phyloP scores from a whole-genome alignment of 2,113 vertebrate species.

The Dipodomys spectabilis region DNA sequence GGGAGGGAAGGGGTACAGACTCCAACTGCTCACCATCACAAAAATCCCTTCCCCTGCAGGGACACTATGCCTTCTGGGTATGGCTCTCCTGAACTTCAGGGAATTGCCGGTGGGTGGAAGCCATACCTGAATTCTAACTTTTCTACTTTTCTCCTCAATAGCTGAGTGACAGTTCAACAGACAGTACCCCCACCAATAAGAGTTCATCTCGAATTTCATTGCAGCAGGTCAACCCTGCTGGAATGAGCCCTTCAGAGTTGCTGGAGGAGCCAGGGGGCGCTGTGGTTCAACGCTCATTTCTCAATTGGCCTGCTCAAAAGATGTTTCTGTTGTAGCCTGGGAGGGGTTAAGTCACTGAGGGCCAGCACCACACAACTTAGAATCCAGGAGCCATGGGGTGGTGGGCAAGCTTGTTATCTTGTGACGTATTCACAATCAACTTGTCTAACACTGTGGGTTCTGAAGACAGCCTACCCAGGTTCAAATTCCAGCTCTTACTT shows the following conservation, averaged over 20 bases:
- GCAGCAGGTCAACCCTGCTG: neutral
- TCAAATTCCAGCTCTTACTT: constrained; percentile 6
- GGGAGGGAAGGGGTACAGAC: neutral
- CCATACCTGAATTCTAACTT: neutral
- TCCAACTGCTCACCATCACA: neutral
- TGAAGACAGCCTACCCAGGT: neutral
- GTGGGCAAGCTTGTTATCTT: neutral
- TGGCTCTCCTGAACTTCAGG: neutral
- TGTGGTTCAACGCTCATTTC: constrained; percentile 17
- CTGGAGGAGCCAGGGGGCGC: constrained; percentile 3
- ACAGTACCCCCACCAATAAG: neutral
- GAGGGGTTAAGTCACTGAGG: neutral
- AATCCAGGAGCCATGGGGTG: neutral
- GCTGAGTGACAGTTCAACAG: neutral
- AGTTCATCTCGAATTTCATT: neutral
- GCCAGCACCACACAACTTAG: neutral
- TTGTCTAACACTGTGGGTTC: neutral
- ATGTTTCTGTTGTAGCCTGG: neutral
- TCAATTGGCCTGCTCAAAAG: neutral
- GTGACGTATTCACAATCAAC: neutral
- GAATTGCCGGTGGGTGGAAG: neutral
- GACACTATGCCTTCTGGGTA: neutral
- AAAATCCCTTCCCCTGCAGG: neutral
- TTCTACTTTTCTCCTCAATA: neutral
- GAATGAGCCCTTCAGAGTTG: neutral